A percentile compares a stretch with the other conserved stretches of the same genome.
Evolutionary conservation across 2,113 vertebrate genomes (phyloP).

Genomic region (Myrmecophaga tridactyla): DNA sequence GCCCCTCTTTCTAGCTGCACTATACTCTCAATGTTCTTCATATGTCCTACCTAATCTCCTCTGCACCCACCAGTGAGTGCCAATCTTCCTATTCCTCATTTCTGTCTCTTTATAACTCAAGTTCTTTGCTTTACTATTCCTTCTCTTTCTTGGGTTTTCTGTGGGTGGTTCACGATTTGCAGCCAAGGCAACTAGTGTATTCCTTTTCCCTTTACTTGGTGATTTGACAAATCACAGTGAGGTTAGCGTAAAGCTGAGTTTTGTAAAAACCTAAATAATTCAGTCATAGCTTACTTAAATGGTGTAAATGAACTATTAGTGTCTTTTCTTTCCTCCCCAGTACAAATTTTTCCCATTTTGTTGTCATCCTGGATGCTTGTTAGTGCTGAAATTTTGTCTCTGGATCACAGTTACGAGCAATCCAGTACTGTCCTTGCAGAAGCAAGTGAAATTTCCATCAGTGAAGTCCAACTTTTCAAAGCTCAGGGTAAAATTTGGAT

Average conservation of each 20-base stretch:
- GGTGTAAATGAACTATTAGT: fast-evolving
- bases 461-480: too few species aligned
- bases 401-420: not conserved
- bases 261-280: not conserved
- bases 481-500: not conserved
- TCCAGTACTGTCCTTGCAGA: too few species aligned
- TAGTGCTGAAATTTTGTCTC: not conserved
- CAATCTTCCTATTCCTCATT: not conserved
- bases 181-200: not conserved
- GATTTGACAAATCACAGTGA: fast-evolving
- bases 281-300: fast-evolving
- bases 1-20: not conserved
- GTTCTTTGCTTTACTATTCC: too few species aligned
- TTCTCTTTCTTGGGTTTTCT: not conserved
- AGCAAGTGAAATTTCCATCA: too few species aligned
- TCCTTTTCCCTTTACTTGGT: not conserved
- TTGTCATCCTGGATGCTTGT: too few species aligned
- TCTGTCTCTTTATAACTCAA: not conserved
- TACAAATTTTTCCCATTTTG: fast-evolving
- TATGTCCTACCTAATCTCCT: not conserved
- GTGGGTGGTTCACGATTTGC: not conserved
- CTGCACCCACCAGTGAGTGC: not conserved
- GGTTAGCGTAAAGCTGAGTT: fast-evolving
- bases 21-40: too few species aligned
- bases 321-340: fast-evolving